Percentiles rank a stretch among this genome's conserved stretches.
phyloP scores from a whole-genome alignment of 1,140 invertebrate species.

The Penaeus chinensis region DNA sequence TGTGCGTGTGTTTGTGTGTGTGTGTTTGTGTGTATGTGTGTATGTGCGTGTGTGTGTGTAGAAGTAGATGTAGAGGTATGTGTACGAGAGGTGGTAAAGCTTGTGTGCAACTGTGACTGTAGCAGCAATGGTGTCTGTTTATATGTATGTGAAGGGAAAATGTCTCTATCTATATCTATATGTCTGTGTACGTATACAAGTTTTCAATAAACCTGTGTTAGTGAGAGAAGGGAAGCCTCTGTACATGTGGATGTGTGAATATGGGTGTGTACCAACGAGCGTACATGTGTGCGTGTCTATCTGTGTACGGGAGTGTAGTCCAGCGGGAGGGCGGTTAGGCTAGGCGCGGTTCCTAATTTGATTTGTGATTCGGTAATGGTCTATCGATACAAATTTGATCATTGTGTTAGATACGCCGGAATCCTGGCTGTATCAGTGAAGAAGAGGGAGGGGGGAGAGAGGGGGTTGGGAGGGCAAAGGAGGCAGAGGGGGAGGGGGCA shows the following conservation, averaged over 20 bases:
- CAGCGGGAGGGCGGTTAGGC: neutral
- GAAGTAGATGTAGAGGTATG: too few relatives aligned
- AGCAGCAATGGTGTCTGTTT: neutral
- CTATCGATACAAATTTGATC: conserved; percentile 50
- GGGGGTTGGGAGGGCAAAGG: too few relatives aligned
- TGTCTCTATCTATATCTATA: neutral
- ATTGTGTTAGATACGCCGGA: conserved; percentile 40
- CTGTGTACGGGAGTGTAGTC: neutral
- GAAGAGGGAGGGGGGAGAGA: too few relatives aligned
- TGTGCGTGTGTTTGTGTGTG: too few relatives aligned
- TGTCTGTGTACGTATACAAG: neutral
- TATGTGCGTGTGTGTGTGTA: too few relatives aligned
- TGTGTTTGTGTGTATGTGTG: too few relatives aligned
- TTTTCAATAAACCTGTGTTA: too few relatives aligned
- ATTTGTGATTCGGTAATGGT: conserved; percentile 42
- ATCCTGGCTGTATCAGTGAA: neutral
- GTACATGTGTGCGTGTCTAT: neutral
- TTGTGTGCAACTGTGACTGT: neutral
- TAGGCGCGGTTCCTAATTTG: conserved; percentile 12
- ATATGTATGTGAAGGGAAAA: neutral
- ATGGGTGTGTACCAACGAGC: too few relatives aligned
- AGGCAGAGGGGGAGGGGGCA: too few relatives aligned
- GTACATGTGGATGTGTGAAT: neutral
- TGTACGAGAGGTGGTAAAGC: too few relatives aligned
- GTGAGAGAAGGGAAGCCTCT: too few relatives aligned